A percentile compares a stretch with the other conserved stretches of the same genome.
Evolutionary conservation across 2,888 invertebrate genomes (phyloP).

Genomic region (Cistogaster globosa): DNA sequence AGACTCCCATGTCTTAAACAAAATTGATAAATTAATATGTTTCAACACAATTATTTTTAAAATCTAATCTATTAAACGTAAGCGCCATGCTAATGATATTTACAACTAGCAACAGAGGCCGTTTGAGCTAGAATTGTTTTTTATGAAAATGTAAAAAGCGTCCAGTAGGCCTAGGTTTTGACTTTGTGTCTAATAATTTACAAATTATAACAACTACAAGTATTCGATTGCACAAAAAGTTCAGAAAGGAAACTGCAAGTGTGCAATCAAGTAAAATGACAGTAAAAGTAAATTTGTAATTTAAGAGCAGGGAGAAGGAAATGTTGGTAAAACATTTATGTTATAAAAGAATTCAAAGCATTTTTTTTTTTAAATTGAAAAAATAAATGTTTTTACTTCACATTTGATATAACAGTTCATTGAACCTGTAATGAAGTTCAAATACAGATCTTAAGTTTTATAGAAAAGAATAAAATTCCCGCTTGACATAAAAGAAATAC

Average conservation of each 20-base stretch:
- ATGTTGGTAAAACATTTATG: conserved; percentile 21
- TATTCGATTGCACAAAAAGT: conserved; percentile 55
- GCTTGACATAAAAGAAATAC: neutral
- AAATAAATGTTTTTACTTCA: neutral
- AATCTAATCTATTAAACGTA: neutral
- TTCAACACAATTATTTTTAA: neutral
- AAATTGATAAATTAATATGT: no score
- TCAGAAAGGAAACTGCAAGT: conserved; percentile 16
- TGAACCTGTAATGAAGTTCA: conserved; percentile 31
- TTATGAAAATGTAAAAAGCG: conserved; percentile 60
- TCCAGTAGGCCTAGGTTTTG: conserved; percentile 77
- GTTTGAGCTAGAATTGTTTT: conserved; percentile 8
- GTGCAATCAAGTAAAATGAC: conserved; percentile 43
- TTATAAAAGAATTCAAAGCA: conserved; percentile 12
- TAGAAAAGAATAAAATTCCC: neutral
- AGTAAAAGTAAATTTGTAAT: conserved; percentile 61
- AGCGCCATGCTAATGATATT: conserved; percentile 21
- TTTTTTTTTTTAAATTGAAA: neutral
- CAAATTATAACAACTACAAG: conserved; percentile 50
- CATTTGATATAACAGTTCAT: conserved; percentile 1
- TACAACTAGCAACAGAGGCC: conserved; percentile 55
- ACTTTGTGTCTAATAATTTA: conserved; percentile 75
- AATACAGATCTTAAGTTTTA: neutral
- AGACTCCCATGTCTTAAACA: no score
- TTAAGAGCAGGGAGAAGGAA: conserved; percentile 15